Base-by-base conservation (phyloP, 2,888 invertebrate genomes). In the Sympetrum striolatum region DNA sequence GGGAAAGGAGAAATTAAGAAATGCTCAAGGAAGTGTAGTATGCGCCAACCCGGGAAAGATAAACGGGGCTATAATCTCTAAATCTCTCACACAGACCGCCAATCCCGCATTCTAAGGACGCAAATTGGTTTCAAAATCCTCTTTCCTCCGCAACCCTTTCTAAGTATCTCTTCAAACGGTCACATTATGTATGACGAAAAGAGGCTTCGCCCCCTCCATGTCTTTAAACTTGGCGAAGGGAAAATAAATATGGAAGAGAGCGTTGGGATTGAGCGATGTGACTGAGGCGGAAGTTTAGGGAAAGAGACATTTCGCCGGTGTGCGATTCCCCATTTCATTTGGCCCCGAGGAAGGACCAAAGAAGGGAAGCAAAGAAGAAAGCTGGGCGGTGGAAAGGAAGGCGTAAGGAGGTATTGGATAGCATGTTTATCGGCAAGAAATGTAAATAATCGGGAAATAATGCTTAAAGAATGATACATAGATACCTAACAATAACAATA, bases 221-320 rank as follows among this genome's bases (percentile, higher is more conserved):
- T 35, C 53, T 58, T 58, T 44, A 58, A 82, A 82, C 58, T 82
- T 82, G 53, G 44, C 44, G 44, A 82, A 31, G 82, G 58, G 86
- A 37, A 58, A 86, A 86, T 86, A 86, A 86, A 86, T 86, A 60
- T 86, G 86, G 60, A 60, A 37, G 58, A 82, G 82, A 82, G 53
- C 53, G 82, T 82, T 35, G 53, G 53, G 39, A 37, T 86, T 86
- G 60, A 60, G 86, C 37, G 86, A 60, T 86, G 86, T 86, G 86
- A 58, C 82, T 35, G 53, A 60, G 86, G 86, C 22, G 58, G 86
- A 82, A 82, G 82, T 82, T 82, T 58, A 15, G 58, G 82, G 35
- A 82, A 58, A 58, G 86, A 37, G 86, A 35, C 37, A 86, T 37
- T 15, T 86, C 14, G n/a, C 86, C 58, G 53, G 8, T 48, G 22